Evolutionary conservation across 1,140 invertebrate species (phyloP), one percentile per base, ranked within the genome.

Genomic region (Aphidius gifuensis): DNA sequence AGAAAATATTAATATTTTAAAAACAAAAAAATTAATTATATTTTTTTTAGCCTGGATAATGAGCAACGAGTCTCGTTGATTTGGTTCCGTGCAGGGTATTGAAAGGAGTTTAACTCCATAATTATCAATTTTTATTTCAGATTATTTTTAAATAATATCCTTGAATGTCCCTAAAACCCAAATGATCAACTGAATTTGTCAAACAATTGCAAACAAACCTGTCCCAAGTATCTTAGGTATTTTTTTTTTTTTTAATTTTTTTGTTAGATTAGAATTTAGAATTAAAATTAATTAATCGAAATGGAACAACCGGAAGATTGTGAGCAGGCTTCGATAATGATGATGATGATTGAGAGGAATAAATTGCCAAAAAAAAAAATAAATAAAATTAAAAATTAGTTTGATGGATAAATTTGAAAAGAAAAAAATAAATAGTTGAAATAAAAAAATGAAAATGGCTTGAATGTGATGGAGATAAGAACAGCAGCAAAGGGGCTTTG

Each of bases 61-160:
- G 70, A 64, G 64, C 68, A 70, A 73, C 68, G 68, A 74, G 74
- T 79, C 71, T 70, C 74, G 78, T 78, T 81, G 79, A 81, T 81
- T 81, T 81, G 79, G 79, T 81, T 81, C 75, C 79, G 79, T 80
- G 74, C 79, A 80, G 77, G 77, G 77, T 76, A 55, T 40, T 32
- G 69, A 70, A 66, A 74, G 70, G 68, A 73, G 65, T 71, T 66
- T 66, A 44, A 68, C 70, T 65, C 62, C 57, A 65, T 69, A 53
- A 66, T 61, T 60, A 57, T 21, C 11, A 42, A 58, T 58, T 58
- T 42, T 53, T 51, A 2, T 58, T 58, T 58, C 56, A 63, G 61
- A 38, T 47, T 7, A 40, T 21, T 40, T 21, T 55, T 5, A 40
- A 38, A n/a, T 53, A 9, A 8, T 42, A 55, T 9, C 38, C 23